These are phyloP conservation scores for Hyphantria cunea DNA, from an alignment of 1,140 invertebrate species.

Conservation along the genomic window DNA sequence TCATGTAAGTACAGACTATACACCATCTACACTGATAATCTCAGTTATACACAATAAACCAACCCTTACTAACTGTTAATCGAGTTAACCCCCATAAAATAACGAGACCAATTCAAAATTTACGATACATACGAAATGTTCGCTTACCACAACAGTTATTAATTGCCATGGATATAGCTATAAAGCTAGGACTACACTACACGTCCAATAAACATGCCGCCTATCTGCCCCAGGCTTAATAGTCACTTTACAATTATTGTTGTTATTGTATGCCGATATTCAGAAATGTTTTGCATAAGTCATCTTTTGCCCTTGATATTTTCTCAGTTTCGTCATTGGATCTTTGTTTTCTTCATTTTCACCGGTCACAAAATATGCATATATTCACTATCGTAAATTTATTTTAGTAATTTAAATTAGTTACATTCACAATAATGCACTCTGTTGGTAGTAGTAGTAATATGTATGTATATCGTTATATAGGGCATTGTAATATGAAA, in stretches of 20 bases:
- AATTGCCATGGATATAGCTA: conserved; percentile 44
- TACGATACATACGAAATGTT: conserved; percentile 54
- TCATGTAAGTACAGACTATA: no score
- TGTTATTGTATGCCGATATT: conserved; percentile 44
- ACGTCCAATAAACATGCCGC: conserved; percentile 41
- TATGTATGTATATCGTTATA: no score
- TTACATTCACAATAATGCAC: no score
- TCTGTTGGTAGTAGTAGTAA: no score
- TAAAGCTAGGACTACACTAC: conserved; percentile 40
- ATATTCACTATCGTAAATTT: no score
- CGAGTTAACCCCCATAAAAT: conserved; percentile 59
- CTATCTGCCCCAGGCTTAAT: conserved; percentile 49
- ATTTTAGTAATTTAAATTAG: no score
- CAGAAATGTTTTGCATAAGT: conserved; percentile 27
- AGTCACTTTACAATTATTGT: conserved; percentile 60
- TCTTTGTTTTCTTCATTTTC: background rate
- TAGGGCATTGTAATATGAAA: no score
- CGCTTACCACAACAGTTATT: conserved; percentile 53
- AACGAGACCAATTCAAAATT: conserved; percentile 45
- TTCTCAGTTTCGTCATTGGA: conserved; percentile 7
- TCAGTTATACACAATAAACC: conserved; percentile 39
- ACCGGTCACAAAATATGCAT: no score
- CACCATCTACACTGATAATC: conserved; percentile 10
- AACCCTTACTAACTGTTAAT: conserved; percentile 51
- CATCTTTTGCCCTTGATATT: conserved; percentile 18